Conservation (phyloP, 2,797 vertebrate genomes). For the Sebastes nivosus region DNA sequence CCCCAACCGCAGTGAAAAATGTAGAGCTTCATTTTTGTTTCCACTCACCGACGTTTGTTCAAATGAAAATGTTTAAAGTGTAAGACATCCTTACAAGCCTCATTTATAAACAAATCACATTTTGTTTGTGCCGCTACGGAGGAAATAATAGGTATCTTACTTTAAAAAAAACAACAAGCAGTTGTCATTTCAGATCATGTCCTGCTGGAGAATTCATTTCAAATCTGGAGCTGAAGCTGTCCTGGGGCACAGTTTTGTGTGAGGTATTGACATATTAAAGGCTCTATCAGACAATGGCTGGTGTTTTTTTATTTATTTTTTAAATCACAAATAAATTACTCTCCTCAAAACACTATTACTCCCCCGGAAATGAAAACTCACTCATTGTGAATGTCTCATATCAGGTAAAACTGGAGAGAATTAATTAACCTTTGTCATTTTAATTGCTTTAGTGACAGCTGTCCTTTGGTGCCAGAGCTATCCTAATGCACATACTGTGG, state of each 20-base stretch:
- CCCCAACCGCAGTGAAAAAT: constrained; percentile 24
- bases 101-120: constrained; percentile 54
- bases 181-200: constrained; percentile 63
- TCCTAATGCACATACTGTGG: constrained; percentile 75
- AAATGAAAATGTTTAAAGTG: constrained; percentile 13
- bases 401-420: constrained; percentile 80
- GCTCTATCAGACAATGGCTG: constrained; percentile 65
- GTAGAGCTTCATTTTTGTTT: not conserved
- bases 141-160: constrained; percentile 23
- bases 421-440: constrained; percentile 86
- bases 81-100: constrained; percentile 16
- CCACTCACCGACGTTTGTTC: constrained; percentile 12
- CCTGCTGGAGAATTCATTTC: constrained; percentile 62
- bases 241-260: constrained; percentile 58
- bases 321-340: constrained; percentile 75
- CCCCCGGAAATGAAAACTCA: constrained; percentile 75
- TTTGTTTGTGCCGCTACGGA: not conserved
- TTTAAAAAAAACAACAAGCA: constrained; percentile 23
- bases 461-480: constrained; percentile 76
- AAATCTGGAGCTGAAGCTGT: constrained; percentile 47
- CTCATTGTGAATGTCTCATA: constrained; percentile 77
- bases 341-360: constrained; percentile 77
- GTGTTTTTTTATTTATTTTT: constrained; percentile 6
- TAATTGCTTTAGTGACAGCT: constrained; percentile 84
- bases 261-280: constrained; percentile 76